Base-by-base conservation (phyloP, 2,113 vertebrate genomes). In the Varanus komodoensis region DNA sequence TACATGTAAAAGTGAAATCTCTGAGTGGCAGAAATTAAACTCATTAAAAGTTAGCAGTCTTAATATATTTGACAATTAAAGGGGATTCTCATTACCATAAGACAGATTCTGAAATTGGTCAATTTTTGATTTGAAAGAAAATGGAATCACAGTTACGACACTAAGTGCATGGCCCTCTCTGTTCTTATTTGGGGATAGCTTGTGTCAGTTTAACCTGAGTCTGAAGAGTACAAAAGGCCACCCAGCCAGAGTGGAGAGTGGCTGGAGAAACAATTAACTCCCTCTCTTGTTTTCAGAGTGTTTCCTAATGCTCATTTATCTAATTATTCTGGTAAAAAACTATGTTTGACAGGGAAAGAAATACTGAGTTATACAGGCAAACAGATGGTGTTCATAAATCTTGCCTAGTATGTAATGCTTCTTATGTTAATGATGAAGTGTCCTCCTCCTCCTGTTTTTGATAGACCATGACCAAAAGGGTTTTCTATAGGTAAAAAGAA, bases 311-410 rank as follows among this genome's bases (percentile, higher is more conserved):
- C 44, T 83, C 0, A 0, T 79, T 87, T 14, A 8, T 61, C 73
- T 67, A n/a, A 82, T 38, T 38, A 82, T 17, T 85, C 38, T 17
- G 38, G 38, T 15, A 90, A 89, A 92, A 89, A 86, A 82, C 90
- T 29, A 69, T 87, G 0, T 4, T 25, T 2, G 29, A 68, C 82
- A 80, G 85, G 73, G 61, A 86, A 54, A 50, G 79, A 71, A 90
- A 89, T 94, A 91, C 90, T 92, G 89, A 94, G 87, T 0, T 71
- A 77, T 84, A 6, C 74, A n/a, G 89, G 50, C 25, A 67, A 89
- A 91, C 95, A 94, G 94, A 94, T 96, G 94, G 92, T 90, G 79
- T 78, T 94, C 91, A 77, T 92, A 91, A 91, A 86, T 93, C 77
- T 94, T 90, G 15, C 74, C 90, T 91, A 38, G 15, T 92, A 89